Evolutionary conservation across 2,113 vertebrate species (phyloP).

Genomic region (Chaetodon trifascialis): DNA sequence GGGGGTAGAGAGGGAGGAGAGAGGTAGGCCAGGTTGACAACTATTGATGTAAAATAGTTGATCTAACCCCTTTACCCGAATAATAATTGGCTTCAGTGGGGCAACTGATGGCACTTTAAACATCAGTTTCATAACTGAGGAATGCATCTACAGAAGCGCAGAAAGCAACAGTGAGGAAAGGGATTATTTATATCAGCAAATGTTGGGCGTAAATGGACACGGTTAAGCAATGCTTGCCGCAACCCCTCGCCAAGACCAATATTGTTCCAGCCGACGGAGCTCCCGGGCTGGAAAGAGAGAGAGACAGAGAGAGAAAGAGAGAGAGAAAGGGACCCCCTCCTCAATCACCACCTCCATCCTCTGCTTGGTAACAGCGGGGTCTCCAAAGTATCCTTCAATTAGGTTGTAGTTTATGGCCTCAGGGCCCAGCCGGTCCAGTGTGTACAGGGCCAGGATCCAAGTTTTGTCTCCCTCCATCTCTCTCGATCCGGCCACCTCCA

Average conservation of each 20-base stretch:
- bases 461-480: conserved; percentile 45
- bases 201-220: conserved; percentile 73
- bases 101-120: conserved; percentile 49
- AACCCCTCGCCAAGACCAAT: conserved; percentile 77
- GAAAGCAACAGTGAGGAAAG: conserved; percentile 52
- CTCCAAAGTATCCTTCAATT: conserved; percentile 76
- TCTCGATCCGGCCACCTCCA: conserved; percentile 43
- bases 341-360: conserved; percentile 72
- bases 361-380: conserved; percentile 52
- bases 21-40: conserved; percentile 34
- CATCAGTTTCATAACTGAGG: conserved; percentile 50
- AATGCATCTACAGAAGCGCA: conserved; percentile 55
- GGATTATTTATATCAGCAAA: conserved; percentile 75
- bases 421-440: conserved; percentile 31
- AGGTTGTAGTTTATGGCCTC: conserved; percentile 70
- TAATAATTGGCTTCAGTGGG: conserved; percentile 39
- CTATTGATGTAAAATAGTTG: conserved; percentile 27
- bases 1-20: background rate
- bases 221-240: conserved; percentile 64
- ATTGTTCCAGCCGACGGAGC: conserved; percentile 77
- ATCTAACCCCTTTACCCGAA: conserved; percentile 34
- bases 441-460: conserved; percentile 25
- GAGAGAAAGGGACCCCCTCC: conserved; percentile 62
- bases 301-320: conserved; percentile 41
- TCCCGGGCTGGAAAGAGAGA: conserved; percentile 70